Evolutionary conservation across 2,888 invertebrate genomes (phyloP).

Genomic region (Noctua pronuba): DNA sequence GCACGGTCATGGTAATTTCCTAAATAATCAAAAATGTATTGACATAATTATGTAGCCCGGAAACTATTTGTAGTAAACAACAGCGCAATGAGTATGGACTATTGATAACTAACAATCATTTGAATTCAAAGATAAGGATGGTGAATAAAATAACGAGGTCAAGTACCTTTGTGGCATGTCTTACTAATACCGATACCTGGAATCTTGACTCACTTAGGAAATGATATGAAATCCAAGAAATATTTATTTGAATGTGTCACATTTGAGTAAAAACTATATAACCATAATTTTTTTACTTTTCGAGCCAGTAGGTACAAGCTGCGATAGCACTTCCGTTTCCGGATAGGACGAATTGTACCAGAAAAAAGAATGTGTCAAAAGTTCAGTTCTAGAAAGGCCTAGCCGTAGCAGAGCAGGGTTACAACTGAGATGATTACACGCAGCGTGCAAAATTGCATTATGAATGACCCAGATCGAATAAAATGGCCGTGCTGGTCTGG

Average conservation of each 20-base stretch:
- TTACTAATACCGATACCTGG: constrained; percentile 21
- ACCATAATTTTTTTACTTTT: not conserved
- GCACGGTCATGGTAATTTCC: not conserved
- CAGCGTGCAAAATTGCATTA: too few relatives aligned
- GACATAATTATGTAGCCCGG: not conserved
- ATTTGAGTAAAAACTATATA: not conserved
- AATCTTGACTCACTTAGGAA: constrained; percentile 14
- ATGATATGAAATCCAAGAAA: constrained; percentile 1
- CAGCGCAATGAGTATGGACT: constrained; percentile 9
- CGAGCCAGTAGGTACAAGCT: not conserved
- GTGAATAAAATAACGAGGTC: constrained; percentile 48
- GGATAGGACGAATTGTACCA: not conserved
- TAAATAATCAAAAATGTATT: not conserved
- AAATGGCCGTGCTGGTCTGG: too few relatives aligned
- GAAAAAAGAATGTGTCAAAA: not conserved
- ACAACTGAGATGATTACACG: not conserved
- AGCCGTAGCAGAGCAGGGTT: not conserved
- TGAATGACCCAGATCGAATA: too few relatives aligned
- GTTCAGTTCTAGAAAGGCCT: not conserved
- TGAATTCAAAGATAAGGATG: constrained; percentile 34
- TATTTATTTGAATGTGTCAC: constrained; percentile 6
- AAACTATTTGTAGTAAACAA: constrained; percentile 8
- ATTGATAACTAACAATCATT: constrained; percentile 40
- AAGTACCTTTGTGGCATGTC: constrained; percentile 21
- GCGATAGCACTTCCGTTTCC: not conserved